Evolutionary conservation across 2,888 invertebrate species (phyloP).

Genomic region (Microctonus hyperodae): DNA sequence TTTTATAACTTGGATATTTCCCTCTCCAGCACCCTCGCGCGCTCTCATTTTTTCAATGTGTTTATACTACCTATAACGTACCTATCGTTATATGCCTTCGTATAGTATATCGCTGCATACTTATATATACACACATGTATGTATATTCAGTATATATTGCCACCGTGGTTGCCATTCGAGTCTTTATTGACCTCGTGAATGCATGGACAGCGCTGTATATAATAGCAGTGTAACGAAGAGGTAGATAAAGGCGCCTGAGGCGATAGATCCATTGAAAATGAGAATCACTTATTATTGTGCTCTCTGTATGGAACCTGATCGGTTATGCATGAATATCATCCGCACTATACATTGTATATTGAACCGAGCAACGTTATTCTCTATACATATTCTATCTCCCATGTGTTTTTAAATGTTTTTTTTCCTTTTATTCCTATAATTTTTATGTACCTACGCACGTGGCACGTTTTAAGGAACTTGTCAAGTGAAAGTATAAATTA

Average conservation of each 20-base stretch:
- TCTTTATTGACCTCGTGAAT: not conserved
- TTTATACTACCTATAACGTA: too few species aligned
- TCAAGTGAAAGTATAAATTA: not conserved
- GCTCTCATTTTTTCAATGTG: not conserved
- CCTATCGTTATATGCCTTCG: too few species aligned
- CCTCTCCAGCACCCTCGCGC: not conserved
- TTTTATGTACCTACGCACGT: too few species aligned
- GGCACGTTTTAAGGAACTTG: not conserved
- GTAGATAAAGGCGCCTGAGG: not conserved
- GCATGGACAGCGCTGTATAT: not conserved
- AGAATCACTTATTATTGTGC: slow-evolving; percentile 5
- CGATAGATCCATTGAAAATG: slow-evolving; percentile 37
- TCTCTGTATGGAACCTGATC: slow-evolving; percentile 38
- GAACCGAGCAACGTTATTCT: slow-evolving; percentile 9
- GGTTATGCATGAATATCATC: slow-evolving; percentile 37
- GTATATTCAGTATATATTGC: not conserved
- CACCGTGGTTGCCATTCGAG: slow-evolving; percentile 16
- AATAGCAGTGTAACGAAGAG: not conserved
- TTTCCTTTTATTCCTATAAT: not conserved
- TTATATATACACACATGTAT: too few species aligned
- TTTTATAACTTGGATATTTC: slow-evolving; percentile 13
- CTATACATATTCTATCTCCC: not conserved
- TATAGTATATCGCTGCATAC: too few species aligned
- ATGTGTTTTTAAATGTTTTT: too few species aligned
- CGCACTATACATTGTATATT: slow-evolving; percentile 11